These are phyloP conservation scores for Coreius guichenoti DNA, from an alignment of 2,797 vertebrate species.

Conservation along the genomic window DNA sequence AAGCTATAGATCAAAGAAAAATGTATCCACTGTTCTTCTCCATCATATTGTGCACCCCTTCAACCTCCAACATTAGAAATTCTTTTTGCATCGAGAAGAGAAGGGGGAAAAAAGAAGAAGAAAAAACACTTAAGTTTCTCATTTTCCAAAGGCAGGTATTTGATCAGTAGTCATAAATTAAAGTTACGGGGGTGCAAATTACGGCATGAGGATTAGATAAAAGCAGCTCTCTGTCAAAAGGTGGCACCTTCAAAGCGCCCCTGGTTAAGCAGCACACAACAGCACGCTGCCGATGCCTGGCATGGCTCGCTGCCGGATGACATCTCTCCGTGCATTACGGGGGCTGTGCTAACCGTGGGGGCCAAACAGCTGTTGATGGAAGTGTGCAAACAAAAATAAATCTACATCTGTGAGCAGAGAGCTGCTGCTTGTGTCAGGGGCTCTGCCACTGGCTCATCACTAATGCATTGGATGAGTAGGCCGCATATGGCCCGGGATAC, in stretches of 20 bases:
- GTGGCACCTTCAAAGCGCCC: conserved; percentile 72
- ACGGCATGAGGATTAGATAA: conserved; percentile 81
- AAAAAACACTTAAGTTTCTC: conserved; percentile 76
- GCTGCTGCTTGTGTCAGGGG: conserved; percentile 44
- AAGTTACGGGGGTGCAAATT: conserved; percentile 81
- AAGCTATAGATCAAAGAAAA: conserved; percentile 59
- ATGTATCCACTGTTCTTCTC: conserved; percentile 63
- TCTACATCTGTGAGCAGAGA: conserved; percentile 67
- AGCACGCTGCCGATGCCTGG: conserved; percentile 72
- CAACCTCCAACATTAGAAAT: conserved; percentile 80
- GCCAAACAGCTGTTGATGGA: conserved; percentile 76
- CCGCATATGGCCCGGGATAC: conserved; percentile 37
- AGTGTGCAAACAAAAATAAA: conserved; percentile 73
- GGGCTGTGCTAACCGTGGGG: conserved; percentile 75
- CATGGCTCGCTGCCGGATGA: conserved; percentile 76
- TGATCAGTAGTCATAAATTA: conserved; percentile 86
- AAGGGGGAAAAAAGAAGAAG: conserved; percentile 58
- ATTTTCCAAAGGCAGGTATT: conserved; percentile 80
- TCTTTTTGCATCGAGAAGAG: conserved; percentile 77
- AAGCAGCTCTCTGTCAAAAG: conserved; percentile 80
- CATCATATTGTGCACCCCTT: conserved; percentile 62
- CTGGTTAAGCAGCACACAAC: conserved; percentile 65
- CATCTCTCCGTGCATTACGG: conserved; percentile 78
- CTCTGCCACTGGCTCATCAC: conserved; percentile 44
- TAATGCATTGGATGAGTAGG: conserved; percentile 47